Evolutionary conservation across 2,888 invertebrate genomes (phyloP).

Genomic region (Stenodera caucasica): DNA sequence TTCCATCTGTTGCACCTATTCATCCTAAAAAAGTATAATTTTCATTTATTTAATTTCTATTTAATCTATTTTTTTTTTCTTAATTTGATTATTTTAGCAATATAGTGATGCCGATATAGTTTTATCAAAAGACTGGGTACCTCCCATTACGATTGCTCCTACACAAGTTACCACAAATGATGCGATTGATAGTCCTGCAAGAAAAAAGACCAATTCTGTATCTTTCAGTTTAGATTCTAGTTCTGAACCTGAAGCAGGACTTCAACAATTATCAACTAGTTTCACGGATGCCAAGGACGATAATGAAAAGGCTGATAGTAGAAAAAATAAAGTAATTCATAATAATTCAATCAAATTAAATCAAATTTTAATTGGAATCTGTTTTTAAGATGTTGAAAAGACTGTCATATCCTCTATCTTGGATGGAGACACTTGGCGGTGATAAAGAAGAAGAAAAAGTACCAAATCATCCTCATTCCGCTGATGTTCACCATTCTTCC

Average conservation of each 20-base stretch:
- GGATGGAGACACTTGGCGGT: slow-evolving; percentile 87
- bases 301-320: slow-evolving; percentile 62
- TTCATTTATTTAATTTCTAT: slow-evolving; percentile 2
- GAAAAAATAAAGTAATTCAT: slow-evolving; percentile 71
- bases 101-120: slow-evolving; percentile 89
- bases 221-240: slow-evolving; percentile 72
- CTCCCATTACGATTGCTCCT: slow-evolving; percentile 79
- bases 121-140: slow-evolving; percentile 83
- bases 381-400: slow-evolving; percentile 87
- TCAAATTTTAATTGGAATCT: background rate
- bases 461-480: slow-evolving; percentile 53
- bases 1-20: slow-evolving; percentile 62
- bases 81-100: slow-evolving; percentile 55
- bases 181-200: slow-evolving; percentile 57
- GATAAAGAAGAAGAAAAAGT: slow-evolving; percentile 65
- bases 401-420: slow-evolving; percentile 86
- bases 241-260: slow-evolving; percentile 56
- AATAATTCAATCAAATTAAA: background rate
- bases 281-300: slow-evolving; percentile 60
- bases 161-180: slow-evolving; percentile 63
- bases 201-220: slow-evolving; percentile 72
- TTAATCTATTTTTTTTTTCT: slow-evolving; percentile 16
- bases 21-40: slow-evolving; percentile 64
- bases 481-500: slow-evolving; percentile 65
- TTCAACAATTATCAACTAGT: slow-evolving; percentile 43